A percentile compares a stretch with the other conserved stretches of the same genome.
These are phyloP conservation scores for Aramus guarauna DNA, from an alignment of 2,113 vertebrate genomes.

Conservation along the genomic window DNA sequence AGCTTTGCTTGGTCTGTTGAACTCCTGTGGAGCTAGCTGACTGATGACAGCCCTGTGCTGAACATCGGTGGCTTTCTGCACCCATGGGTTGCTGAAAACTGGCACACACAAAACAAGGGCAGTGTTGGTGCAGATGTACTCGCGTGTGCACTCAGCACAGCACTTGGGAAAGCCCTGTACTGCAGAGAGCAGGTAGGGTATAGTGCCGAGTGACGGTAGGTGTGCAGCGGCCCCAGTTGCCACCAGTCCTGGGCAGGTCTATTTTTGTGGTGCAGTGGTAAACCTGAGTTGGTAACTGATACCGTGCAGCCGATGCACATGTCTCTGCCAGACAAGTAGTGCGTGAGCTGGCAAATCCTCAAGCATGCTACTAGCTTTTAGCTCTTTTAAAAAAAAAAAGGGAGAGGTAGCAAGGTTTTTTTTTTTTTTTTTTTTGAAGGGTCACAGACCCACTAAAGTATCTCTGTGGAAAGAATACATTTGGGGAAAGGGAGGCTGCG, in stretches of 20 bases:
- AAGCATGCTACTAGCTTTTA: too few relatives aligned
- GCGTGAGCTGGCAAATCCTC: accelerated
- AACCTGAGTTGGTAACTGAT: not conserved
- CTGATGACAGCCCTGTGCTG: accelerated
- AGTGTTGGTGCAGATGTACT: accelerated
- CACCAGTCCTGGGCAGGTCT: too few relatives aligned
- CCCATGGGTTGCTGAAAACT: accelerated
- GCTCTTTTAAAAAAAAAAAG: not conserved
- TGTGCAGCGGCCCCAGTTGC: accelerated
- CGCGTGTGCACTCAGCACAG: not conserved
- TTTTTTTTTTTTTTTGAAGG: not conserved
- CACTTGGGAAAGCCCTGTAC: accelerated
- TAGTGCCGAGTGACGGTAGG: accelerated
- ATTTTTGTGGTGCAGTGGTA: not conserved
- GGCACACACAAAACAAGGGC: accelerated
- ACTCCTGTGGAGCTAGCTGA: not conserved
- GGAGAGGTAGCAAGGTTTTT: not conserved
- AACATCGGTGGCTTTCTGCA: accelerated
- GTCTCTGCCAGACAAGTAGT: not conserved
- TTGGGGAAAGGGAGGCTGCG: not conserved
- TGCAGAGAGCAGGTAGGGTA: accelerated
- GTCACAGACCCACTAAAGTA: not conserved
- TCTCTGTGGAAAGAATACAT: accelerated
- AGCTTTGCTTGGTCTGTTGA: not conserved
- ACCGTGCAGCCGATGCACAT: accelerated